Conservation (phyloP, 2,113 vertebrate species). For the Muscicapa adusta region DNA sequence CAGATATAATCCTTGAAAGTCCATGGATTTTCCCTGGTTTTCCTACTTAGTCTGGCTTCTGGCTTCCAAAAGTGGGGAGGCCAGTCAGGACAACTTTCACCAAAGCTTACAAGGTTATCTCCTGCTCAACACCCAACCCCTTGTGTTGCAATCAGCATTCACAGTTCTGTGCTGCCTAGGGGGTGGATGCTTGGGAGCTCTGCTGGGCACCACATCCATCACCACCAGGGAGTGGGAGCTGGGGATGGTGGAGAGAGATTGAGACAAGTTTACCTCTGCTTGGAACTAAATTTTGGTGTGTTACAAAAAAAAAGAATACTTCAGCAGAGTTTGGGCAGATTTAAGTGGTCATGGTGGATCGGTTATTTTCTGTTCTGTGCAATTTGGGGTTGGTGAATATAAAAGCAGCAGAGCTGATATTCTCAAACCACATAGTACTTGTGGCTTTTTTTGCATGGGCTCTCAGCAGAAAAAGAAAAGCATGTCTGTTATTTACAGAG, state of each 20-base stretch:
- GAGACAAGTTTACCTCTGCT: neutral
- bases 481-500: slow-evolving; percentile 14
- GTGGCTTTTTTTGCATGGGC: neutral
- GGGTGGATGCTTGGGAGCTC: neutral
- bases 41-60: neutral
- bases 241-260: neutral
- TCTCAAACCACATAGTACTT: neutral
- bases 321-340: neutral
- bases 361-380: slow-evolving; percentile 28
- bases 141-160: neutral
- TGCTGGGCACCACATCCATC: neutral
- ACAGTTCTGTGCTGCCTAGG: fast-evolving
- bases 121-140: neutral
- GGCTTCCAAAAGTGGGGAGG: neutral
- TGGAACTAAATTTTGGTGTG: neutral
- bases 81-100: neutral
- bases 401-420: neutral
- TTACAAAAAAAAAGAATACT: neutral
- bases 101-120: neutral
- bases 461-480: neutral
- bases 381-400: neutral
- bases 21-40: neutral
- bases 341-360: neutral
- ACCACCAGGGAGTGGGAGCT: neutral
- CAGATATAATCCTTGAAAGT: neutral